phyloP scores from a whole-genome alignment of 2,797 vertebrate species.

The Fundulus diaphanus region DNA sequence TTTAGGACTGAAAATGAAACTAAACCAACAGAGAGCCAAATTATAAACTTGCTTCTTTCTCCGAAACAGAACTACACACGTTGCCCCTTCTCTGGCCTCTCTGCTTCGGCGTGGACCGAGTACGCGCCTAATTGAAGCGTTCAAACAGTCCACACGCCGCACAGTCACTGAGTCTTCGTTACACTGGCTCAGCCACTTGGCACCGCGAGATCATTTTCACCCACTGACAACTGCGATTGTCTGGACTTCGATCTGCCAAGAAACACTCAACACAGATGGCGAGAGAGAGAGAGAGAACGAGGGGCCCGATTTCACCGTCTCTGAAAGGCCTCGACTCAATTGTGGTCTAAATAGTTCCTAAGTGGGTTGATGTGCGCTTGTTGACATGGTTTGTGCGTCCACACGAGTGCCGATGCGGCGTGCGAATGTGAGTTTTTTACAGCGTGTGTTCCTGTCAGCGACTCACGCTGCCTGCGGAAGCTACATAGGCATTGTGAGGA shows the following conservation, averaged over 20 bases:
- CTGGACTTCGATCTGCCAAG: constrained; percentile 75
- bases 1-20: not conserved
- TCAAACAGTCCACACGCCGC: constrained; percentile 21
- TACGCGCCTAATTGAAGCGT: constrained; percentile 26
- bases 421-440: constrained; percentile 23
- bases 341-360: constrained; percentile 69
- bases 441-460: constrained; percentile 45
- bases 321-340: constrained; percentile 50
- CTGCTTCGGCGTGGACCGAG: constrained; percentile 5
- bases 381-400: constrained; percentile 56
- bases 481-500: constrained; percentile 73
- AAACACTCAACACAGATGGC: constrained; percentile 74
- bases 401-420: constrained; percentile 43
- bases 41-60: constrained; percentile 3
- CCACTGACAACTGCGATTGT: constrained; percentile 79
- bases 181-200: constrained; percentile 63
- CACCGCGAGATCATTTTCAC: constrained; percentile 67
- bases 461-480: constrained; percentile 64
- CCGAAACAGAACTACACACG: not conserved
- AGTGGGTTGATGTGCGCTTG: constrained; percentile 69
- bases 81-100: constrained; percentile 29
- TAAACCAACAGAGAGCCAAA: not conserved
- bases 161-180: constrained; percentile 40
- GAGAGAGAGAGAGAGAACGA: constrained; percentile 57
- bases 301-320: constrained; percentile 61